A percentile compares a stretch with the other conserved stretches of the same genome.
These are phyloP conservation scores for Campylomormyrus tamandua DNA, from an alignment of 2,113 vertebrate genomes.

Conservation along the genomic window DNA sequence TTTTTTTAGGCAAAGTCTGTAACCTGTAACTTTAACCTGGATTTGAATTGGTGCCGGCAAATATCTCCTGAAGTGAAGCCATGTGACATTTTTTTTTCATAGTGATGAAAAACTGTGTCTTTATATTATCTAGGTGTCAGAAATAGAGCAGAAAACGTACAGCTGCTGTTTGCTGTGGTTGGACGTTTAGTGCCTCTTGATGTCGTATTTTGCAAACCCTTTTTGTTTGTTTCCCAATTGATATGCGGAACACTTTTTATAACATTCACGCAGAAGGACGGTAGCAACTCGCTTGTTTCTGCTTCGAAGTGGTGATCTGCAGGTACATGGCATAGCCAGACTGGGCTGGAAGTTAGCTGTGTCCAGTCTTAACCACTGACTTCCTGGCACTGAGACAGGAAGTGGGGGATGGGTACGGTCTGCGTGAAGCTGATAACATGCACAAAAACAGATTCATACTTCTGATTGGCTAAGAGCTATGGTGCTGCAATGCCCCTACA, in stretches of 20 bases:
- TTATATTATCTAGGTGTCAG: neutral
- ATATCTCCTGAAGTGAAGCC: neutral
- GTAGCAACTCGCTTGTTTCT: neutral
- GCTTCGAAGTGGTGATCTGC: neutral
- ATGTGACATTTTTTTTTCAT: neutral
- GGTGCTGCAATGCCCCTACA: neutral
- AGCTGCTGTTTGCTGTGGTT: neutral
- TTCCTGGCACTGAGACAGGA: conserved; percentile 61
- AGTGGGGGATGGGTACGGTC: conserved; percentile 47
- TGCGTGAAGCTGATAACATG: conserved; percentile 36
- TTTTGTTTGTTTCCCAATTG: neutral
- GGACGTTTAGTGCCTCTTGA: neutral
- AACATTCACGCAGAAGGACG: neutral
- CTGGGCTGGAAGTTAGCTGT: neutral
- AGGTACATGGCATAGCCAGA: neutral
- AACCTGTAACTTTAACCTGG: neutral
- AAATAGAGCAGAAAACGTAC: neutral
- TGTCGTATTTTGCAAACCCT: neutral
- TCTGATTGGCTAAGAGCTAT: conserved; percentile 18
- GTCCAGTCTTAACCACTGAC: conserved; percentile 18
- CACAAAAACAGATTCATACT: conserved; percentile 36
- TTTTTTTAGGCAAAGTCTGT: neutral
- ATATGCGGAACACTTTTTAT: neutral
- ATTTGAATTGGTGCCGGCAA: neutral
- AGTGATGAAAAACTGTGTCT: neutral